These are phyloP conservation scores for Callopanchax toddi DNA, from an alignment of 2,113 vertebrate species.

Conservation along the genomic window DNA sequence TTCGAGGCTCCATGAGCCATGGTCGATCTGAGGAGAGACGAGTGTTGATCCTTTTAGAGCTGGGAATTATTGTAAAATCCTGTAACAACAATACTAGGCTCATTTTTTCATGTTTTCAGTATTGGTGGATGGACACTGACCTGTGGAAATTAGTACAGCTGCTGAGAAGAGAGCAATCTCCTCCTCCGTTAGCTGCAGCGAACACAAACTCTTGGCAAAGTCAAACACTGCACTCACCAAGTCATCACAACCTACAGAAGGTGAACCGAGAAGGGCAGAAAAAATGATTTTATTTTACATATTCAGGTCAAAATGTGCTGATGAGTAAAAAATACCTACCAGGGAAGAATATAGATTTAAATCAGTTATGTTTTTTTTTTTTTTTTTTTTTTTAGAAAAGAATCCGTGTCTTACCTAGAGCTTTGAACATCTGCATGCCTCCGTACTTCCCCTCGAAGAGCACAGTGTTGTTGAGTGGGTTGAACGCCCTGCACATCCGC, in stretches of 20 bases:
- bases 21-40: constrained; percentile 85
- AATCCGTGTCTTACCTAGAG: constrained; percentile 85
- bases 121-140: constrained; percentile 71
- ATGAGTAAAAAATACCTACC: neutral
- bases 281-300: constrained; percentile 13
- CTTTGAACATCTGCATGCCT: constrained; percentile 99
- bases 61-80: too few relatives aligned
- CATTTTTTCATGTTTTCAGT: too few relatives aligned
- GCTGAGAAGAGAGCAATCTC: constrained; percentile 98
- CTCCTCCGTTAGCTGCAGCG: constrained; percentile 96
- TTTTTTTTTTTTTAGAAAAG: neutral
- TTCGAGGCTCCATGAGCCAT: constrained; percentile 98
- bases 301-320: constrained; percentile 22
- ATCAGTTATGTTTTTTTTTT: neutral
- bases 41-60: neutral
- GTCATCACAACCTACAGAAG: constrained; percentile 90
- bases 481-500: constrained; percentile 99
- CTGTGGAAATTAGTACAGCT: constrained; percentile 98
- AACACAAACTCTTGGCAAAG: constrained; percentile 98
- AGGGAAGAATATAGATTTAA: neutral
- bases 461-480: constrained; percentile 99
- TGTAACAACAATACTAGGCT: too few relatives aligned
- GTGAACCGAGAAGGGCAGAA: constrained; percentile 29
- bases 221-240: constrained; percentile 97
- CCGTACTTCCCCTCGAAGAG: constrained; percentile 99